These are phyloP conservation scores for Anser brachyrhynchus DNA, from an alignment of 2,113 vertebrate genomes.

Conservation along the genomic window DNA sequence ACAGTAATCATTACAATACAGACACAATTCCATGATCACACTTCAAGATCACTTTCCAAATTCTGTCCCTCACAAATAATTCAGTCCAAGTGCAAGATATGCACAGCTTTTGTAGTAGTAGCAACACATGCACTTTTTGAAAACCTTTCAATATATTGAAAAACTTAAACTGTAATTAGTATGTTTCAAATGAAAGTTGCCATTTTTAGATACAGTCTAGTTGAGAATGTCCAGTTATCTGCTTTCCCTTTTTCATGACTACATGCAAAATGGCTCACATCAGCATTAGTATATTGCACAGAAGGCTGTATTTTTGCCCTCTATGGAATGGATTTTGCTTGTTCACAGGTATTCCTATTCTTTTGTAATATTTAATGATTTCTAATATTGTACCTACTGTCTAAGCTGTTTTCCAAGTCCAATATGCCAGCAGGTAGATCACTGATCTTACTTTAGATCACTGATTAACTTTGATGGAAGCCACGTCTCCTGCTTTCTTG, in stretches of 20 bases:
- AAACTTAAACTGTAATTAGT: background rate
- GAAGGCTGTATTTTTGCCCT: background rate
- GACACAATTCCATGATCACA: background rate
- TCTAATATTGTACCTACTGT: background rate
- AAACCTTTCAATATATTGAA: background rate
- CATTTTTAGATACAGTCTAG: background rate
- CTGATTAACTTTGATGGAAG: background rate
- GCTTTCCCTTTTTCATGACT: background rate
- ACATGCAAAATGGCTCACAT: background rate
- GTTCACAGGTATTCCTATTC: background rate
- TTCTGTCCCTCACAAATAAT: background rate
- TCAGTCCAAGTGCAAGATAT: background rate
- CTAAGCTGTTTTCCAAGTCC: background rate
- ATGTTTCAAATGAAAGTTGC: background rate
- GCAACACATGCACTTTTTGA: background rate
- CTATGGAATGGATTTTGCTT: background rate
- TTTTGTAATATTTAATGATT: background rate
- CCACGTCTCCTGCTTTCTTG: background rate
- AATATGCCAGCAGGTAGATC: background rate
- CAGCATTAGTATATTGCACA: background rate
- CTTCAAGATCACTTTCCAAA: background rate
- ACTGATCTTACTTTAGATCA: background rate
- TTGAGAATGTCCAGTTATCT: background rate
- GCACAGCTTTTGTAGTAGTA: background rate
- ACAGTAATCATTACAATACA: background rate